Percentiles rank a stretch among this genome's conserved stretches.
Evolutionary conservation across 2,113 vertebrate species (phyloP).

Genomic region (Lichenostomus cassidix): DNA sequence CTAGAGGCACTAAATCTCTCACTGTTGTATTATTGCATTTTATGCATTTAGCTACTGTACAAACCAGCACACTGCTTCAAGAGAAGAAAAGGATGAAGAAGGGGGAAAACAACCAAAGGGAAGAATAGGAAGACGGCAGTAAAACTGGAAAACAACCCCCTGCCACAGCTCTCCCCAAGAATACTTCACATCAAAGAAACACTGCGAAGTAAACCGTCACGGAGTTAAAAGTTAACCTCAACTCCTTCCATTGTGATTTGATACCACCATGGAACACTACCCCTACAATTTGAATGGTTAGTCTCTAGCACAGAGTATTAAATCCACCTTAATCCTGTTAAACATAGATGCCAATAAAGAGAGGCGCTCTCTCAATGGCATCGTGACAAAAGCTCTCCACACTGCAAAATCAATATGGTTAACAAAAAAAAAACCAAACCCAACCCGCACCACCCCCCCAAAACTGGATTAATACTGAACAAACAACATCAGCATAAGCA

Average conservation of each 20-base stretch:
- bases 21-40: constrained; percentile 41
- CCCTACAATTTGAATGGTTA: constrained; percentile 30
- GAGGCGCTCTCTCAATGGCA: neutral
- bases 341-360: constrained; percentile 37
- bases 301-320: constrained; percentile 16
- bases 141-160: constrained; percentile 1
- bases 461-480: constrained; percentile 45
- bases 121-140: neutral
- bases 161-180: neutral
- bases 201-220: neutral
- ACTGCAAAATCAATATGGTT: neutral
- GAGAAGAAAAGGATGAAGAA: constrained; percentile 30
- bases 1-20: constrained; percentile 53
- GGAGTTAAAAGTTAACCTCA: constrained; percentile 47
- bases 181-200: constrained; percentile 40
- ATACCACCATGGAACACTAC: constrained; percentile 27
- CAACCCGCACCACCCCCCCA: neutral
- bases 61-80: constrained; percentile 15
- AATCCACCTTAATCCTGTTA: constrained; percentile 62
- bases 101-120: constrained; percentile 11
- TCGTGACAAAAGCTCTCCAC: constrained; percentile 22
- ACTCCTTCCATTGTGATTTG: constrained; percentile 37
- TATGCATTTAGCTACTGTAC: constrained; percentile 37
- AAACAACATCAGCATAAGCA: constrained; percentile 59
- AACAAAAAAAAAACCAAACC: neutral